Conservation (phyloP, 2,888 invertebrate genomes). For the Cancer borealis region DNA sequence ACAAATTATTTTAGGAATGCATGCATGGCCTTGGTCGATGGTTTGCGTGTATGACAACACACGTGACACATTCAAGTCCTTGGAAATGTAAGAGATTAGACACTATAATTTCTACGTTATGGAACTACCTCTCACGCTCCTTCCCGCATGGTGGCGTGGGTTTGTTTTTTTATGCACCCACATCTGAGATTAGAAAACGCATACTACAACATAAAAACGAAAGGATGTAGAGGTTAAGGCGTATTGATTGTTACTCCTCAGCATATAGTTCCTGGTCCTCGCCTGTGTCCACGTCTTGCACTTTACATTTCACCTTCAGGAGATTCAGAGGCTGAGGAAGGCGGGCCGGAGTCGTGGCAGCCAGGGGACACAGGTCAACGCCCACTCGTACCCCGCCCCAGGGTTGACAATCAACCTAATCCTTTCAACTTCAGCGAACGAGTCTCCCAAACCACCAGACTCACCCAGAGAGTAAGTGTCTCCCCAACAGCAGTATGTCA, state of each 20-base stretch:
- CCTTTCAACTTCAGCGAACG: constrained; percentile 77
- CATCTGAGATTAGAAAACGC: not conserved
- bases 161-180: not conserved
- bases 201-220: not conserved
- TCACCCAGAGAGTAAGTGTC: constrained; percentile 44
- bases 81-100: not conserved
- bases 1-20: not conserved
- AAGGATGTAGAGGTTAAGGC: too few species aligned
- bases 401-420: constrained; percentile 74
- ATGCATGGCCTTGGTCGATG: not conserved
- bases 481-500: not conserved
- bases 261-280: too few species aligned
- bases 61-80: not conserved
- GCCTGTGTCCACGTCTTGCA: not conserved
- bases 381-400: constrained; percentile 55
- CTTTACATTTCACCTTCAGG: not conserved
- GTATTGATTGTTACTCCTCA: too few species aligned
- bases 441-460: constrained; percentile 72
- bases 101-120: not conserved
- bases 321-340: constrained; percentile 4
- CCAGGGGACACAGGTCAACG: constrained; percentile 32
- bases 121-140: not conserved
- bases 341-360: constrained; percentile 44
- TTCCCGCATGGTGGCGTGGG: not conserved
- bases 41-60: constrained; percentile 1